Base-by-base conservation (phyloP, 2,888 invertebrate genomes). In the Drosophila acutilabella region DNA sequence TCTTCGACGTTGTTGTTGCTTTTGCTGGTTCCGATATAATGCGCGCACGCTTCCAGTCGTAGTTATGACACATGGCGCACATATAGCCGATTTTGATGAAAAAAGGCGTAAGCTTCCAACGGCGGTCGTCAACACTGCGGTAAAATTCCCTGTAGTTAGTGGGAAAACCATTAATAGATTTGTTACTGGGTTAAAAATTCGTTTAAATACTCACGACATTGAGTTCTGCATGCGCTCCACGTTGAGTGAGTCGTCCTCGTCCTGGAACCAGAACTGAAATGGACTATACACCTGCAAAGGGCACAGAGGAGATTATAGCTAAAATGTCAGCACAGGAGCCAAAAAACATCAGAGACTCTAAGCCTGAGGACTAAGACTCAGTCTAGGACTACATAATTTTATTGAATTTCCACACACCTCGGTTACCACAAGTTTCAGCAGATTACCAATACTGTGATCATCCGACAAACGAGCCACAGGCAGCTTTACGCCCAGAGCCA, bases 241-340 rank as follows among this genome's bases (percentile, higher is more conserved):
- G 1, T 33, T 3, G 2, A 13, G 4, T 16, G 13, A 8, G 18
- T 36, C 50, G 7, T 13, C 7, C 1, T 18, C 3, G n/a, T 36
- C 18, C 13, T 50, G 50, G n/a, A 50, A 50, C 50, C 50, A 50
- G 18, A 50, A 50, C 36, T 50, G 50, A 20, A 50, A 50, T 36
- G 50, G 50, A 36, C 50, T 50, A 36, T 50, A 50, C 8, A 50
- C 50, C 50, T 50, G 36, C 4, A 18, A n/a, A 50, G 23, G 6
- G 23, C 23, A 23, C 23, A 20, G 20, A 2, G 3, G 20, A 20
- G 20, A n/a, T n/a, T n/a, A n/a, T n/a, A n/a, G n/a, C n/a, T n/a
- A n/a, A n/a, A n/a, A n/a, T n/a, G n/a, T n/a, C n/a, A n/a, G n/a
- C n/a, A n/a, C n/a, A n/a, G n/a, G n/a, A n/a, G n/a, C n/a, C n/a